Evolutionary conservation across 2,113 vertebrate species (phyloP).

Genomic region (Syngnathus floridae): DNA sequence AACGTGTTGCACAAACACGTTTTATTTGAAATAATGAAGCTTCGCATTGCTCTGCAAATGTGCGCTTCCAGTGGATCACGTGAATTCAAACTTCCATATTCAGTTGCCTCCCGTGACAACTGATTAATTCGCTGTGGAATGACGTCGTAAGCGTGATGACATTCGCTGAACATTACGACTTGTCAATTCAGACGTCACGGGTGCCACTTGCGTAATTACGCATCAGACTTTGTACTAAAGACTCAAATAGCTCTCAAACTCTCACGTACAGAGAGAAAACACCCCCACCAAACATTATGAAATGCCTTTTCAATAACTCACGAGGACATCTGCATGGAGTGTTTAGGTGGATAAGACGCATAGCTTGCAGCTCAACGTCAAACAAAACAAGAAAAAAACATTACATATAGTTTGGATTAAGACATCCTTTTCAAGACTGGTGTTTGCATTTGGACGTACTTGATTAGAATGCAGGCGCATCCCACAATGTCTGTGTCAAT

Average conservation of each 20-base stretch:
- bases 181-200: background rate
- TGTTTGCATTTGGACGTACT: background rate
- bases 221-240: slow-evolving; percentile 5
- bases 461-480: background rate
- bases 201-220: background rate
- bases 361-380: background rate
- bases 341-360: background rate
- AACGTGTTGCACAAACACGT: background rate
- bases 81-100: background rate
- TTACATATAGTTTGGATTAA: background rate
- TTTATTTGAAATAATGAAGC: background rate
- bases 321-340: background rate
- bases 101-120: background rate
- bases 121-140: background rate
- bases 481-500: background rate
- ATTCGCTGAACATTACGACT: background rate
- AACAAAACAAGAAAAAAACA: background rate
- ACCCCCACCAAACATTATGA: background rate
- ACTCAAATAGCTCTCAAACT: background rate
- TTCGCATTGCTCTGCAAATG: background rate
- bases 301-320: background rate
- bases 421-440: background rate
- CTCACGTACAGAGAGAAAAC: slow-evolving; percentile 1
- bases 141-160: background rate
- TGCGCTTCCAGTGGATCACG: background rate